These are phyloP conservation scores for Drosophila hamatofila DNA, from an alignment of 2,888 invertebrate species.

Conservation along the genomic window DNA sequence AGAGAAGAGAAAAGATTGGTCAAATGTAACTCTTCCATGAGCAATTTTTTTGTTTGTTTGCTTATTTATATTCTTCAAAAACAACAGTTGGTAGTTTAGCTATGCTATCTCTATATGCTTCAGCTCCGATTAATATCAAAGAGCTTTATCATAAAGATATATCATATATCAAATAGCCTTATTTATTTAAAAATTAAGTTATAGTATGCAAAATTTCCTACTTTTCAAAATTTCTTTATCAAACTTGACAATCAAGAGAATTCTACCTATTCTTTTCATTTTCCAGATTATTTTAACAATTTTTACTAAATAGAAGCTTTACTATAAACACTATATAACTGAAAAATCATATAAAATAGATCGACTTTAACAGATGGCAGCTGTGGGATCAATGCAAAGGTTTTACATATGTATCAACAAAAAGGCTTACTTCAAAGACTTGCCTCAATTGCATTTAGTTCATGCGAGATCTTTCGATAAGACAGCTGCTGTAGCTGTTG, in stretches of 20 bases:
- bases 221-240: neutral
- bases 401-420: neutral
- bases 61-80: neutral
- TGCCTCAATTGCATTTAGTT: neutral
- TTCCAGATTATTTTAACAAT: neutral
- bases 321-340: neutral
- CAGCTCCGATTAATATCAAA: neutral
- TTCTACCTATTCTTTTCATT: neutral
- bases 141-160: neutral
- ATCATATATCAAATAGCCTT: neutral
- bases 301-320: neutral
- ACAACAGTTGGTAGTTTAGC: neutral
- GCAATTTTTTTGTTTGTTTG: neutral
- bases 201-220: neutral
- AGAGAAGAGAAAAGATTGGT: too few relatives aligned
- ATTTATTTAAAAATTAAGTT: neutral
- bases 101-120: neutral
- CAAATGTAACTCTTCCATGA: neutral
- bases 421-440: neutral
- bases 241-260: neutral
- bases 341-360: neutral
- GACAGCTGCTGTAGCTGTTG: conserved; percentile 9
- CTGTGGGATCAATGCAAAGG: neutral
- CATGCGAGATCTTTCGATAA: conserved; percentile 19
- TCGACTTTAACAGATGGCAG: neutral